Conservation (phyloP, 2,113 vertebrate species). For the Arizona elegans region DNA sequence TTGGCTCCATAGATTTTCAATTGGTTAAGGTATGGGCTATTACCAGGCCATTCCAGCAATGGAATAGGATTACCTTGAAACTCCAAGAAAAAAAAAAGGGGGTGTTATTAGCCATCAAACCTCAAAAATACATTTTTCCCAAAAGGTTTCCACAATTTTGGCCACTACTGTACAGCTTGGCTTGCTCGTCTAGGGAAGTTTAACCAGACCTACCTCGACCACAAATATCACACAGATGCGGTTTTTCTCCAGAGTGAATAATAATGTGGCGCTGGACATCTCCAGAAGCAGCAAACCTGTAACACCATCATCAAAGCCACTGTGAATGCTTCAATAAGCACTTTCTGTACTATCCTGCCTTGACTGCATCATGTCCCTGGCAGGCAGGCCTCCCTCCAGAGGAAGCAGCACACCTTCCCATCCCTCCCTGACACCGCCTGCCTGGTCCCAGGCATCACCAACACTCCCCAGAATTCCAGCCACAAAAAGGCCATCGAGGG, state of each 20-base stretch:
- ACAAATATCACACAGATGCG: slow-evolving; percentile 94
- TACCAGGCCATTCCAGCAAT: too few relatives aligned
- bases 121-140: too few relatives aligned
- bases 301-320: background rate
- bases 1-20: too few relatives aligned
- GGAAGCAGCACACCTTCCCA: background rate
- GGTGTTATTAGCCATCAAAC: too few relatives aligned
- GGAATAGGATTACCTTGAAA: too few relatives aligned
- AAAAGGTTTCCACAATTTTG: too few relatives aligned
- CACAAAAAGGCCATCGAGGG: background rate
- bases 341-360: background rate
- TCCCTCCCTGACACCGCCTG: too few relatives aligned
- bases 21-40: too few relatives aligned
- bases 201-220: slow-evolving; percentile 79
- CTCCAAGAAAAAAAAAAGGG: too few relatives aligned
- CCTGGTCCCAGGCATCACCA: background rate
- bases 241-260: slow-evolving; percentile 93
- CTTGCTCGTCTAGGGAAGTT: background rate
- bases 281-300: slow-evolving; percentile 92
- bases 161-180: too few relatives aligned
- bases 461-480: background rate
- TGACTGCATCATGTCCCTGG: background rate
- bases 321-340: background rate
- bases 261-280: slow-evolving; percentile 95
- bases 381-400: background rate